Percentiles rank a stretch among this genome's conserved stretches.
Evolutionary conservation across 2,797 vertebrate genomes (phyloP).

Genomic region (Alca torda): DNA sequence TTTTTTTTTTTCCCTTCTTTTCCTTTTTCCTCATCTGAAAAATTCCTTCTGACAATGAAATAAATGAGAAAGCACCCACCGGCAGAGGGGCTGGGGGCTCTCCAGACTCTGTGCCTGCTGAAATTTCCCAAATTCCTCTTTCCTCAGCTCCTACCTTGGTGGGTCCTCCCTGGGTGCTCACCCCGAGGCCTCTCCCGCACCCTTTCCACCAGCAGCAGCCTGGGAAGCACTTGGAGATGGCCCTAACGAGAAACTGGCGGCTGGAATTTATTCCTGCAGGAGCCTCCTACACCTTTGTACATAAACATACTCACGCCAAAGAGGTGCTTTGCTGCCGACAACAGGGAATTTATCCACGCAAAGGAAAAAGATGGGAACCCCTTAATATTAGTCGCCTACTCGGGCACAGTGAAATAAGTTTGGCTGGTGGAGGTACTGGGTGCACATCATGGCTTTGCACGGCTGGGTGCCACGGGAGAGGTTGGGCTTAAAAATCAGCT

Average conservation of each 20-base stretch:
- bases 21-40: neutral
- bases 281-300: neutral
- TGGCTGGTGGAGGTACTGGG: neutral
- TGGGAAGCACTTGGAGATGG: neutral
- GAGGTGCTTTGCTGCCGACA: fast-evolving
- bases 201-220: neutral
- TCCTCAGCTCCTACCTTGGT: neutral
- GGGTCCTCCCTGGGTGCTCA: neutral
- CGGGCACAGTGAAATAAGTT: neutral
- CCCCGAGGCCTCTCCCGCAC: neutral
- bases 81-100: neutral
- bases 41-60: neutral
- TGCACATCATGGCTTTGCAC: neutral
- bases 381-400: neutral
- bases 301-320: neutral
- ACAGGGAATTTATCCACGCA: fast-evolving
- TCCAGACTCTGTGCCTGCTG: neutral
- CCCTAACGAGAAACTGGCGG: fast-evolving
- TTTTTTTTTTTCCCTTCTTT: neutral
- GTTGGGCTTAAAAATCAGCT: neutral
- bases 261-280: neutral
- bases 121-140: neutral
- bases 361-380: neutral
- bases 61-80: neutral
- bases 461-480: neutral